phyloP scores from a whole-genome alignment of 35 echinoderm and acorn worm species.

The Amphiura filiformis region DNA sequence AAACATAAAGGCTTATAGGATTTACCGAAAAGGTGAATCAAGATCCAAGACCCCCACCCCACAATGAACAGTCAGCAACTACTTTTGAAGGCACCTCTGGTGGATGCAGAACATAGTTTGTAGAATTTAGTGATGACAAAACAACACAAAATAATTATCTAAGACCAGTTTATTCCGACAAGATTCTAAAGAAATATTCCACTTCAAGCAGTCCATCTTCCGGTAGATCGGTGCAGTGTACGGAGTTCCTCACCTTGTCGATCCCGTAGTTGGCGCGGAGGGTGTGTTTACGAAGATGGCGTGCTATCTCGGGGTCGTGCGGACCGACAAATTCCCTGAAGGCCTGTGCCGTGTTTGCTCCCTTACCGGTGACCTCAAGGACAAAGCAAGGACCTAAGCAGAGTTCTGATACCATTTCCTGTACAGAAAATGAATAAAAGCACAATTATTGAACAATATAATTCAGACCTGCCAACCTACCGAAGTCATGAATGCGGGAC shows the following conservation, averaged over 20 bases:
- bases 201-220: conserved; percentile 62
- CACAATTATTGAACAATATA: not conserved
- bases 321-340: conserved; percentile 88
- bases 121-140: too few species aligned
- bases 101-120: too few species aligned
- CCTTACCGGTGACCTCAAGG: conserved; percentile 64
- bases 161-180: conserved; percentile 69
- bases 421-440: not conserved
- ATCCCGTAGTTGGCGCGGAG: conserved; percentile 73
- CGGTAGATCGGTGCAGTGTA: conserved; percentile 90
- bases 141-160: too few species aligned
- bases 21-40: too few species aligned
- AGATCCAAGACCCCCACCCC: too few species aligned
- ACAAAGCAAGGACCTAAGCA: conserved; percentile 72
- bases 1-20: too few species aligned
- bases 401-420: conserved; percentile 89
- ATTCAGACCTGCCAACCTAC: too few species aligned
- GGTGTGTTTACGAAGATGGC: conserved; percentile 67
- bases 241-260: conserved; percentile 71
- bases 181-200: conserved; percentile 87
- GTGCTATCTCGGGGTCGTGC: conserved; percentile 86
- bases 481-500: too few species aligned
- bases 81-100: too few species aligned
- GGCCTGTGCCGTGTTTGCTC: conserved; percentile 14
- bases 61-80: too few species aligned